Evolutionary conservation across 1,140 invertebrate genomes (phyloP).

Genomic region (Habropoda laboriosa): DNA sequence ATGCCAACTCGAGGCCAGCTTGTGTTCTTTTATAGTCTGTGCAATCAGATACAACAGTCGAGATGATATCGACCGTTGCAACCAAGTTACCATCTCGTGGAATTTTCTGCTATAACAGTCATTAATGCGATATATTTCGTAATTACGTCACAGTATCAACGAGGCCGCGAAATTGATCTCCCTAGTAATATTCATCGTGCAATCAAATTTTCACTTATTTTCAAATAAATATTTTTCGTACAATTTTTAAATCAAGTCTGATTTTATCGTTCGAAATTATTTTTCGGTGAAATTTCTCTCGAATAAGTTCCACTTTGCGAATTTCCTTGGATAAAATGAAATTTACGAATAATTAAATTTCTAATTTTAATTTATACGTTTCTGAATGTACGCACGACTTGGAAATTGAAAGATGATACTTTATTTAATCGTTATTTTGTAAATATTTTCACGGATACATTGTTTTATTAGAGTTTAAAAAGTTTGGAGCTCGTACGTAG

Average conservation of each 20-base stretch:
- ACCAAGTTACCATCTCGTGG: not conserved
- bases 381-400: no score
- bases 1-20: conserved; percentile 7
- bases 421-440: no score
- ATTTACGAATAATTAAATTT: not conserved
- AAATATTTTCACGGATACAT: no score
- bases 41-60: conserved; percentile 35
- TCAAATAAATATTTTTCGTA: not conserved
- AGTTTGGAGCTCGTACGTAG: not conserved
- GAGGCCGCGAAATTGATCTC: not conserved
- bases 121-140: not conserved
- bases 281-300: not conserved
- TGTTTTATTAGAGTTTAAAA: no score
- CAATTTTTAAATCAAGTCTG: not conserved
- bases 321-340: not conserved
- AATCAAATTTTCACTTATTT: not conserved
- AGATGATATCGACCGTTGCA: conserved; percentile 2
- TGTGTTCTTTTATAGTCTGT: conserved; percentile 36
- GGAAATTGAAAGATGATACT: not conserved
- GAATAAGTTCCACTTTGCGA: not conserved
- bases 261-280: not conserved
- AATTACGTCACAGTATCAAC: not conserved
- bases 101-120: not conserved
- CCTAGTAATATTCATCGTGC: not conserved
- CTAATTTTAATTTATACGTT: no score